Conservation (phyloP, 2,888 invertebrate genomes). For the Chymomyza amoena region DNA sequence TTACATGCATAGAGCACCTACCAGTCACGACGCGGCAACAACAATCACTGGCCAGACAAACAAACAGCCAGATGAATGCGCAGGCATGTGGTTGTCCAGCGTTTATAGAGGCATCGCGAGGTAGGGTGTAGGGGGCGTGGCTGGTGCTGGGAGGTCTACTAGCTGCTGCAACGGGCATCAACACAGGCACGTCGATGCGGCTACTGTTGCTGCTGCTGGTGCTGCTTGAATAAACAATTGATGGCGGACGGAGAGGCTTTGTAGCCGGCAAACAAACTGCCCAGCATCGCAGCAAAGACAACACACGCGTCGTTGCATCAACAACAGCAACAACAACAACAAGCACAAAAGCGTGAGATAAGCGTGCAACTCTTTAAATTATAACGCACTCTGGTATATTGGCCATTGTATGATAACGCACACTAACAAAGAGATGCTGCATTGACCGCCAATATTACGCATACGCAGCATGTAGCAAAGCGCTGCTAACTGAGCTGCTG, state of each 20-base stretch:
- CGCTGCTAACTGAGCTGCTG: not conserved
- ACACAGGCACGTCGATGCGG: conserved; percentile 14
- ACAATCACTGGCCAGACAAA: conserved; percentile 36
- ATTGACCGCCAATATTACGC: conserved; percentile 6
- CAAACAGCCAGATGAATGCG: conserved; percentile 43
- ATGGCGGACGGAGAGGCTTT: conserved; percentile 19
- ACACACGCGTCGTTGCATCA: conserved; percentile 17
- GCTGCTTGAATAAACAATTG: conserved; percentile 66
- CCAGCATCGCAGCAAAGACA: conserved; percentile 13
- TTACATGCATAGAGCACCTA: conserved; percentile 1
- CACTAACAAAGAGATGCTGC: conserved; percentile 23
- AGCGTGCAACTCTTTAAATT: conserved; percentile 26
- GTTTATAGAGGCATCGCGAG: not conserved
- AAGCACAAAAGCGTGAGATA: conserved; percentile 8
- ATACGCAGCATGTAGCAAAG: not conserved
- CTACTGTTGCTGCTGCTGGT: not conserved
- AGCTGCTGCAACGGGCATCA: conserved; percentile 24
- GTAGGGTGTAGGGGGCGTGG: not conserved
- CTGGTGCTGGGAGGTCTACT: conserved; percentile 13
- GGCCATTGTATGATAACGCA: conserved; percentile 26
- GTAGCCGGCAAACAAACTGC: conserved; percentile 51
- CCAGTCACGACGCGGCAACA: conserved; percentile 23
- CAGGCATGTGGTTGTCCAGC: conserved; percentile 28
- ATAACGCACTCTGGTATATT: conserved; percentile 21
- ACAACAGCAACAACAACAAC: conserved; percentile 26